These are phyloP conservation scores for Lepidotrigona ventralis DNA, from an alignment of 1,140 invertebrate genomes.

Conservation along the genomic window DNA sequence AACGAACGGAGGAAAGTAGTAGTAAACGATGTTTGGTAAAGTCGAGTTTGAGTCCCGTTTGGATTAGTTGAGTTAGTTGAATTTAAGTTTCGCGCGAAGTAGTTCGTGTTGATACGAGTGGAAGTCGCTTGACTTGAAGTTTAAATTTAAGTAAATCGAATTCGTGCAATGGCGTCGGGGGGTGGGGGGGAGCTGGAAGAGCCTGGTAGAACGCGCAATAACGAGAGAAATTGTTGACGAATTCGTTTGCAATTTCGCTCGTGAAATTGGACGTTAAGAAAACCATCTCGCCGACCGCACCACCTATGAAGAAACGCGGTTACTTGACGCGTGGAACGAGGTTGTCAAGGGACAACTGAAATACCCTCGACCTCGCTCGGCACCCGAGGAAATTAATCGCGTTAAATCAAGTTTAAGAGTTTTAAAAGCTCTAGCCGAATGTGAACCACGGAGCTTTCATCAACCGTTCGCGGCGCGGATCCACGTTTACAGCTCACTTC, in stretches of 20 bases:
- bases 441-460: background rate
- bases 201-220: too few species aligned
- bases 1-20: background rate
- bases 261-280: too few species aligned
- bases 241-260: too few species aligned
- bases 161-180: too few species aligned
- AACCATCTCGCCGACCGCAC: too few species aligned
- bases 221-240: too few species aligned
- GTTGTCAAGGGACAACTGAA: background rate
- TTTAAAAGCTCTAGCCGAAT: background rate
- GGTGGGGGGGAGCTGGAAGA: too few species aligned
- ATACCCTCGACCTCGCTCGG: background rate
- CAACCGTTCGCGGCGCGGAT: background rate
- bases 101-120: background rate
- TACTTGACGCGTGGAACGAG: too few species aligned
- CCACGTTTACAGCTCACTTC: background rate
- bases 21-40: background rate
- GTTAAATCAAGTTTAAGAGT: background rate
- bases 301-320: too few species aligned
- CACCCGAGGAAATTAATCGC: background rate
- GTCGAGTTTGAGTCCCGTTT: background rate
- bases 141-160: too few species aligned
- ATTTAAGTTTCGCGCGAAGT: background rate
- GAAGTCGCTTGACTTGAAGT: background rate
- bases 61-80: background rate